phyloP scores from a whole-genome alignment of 2,888 invertebrate species.

The Ferrisia virgata region DNA sequence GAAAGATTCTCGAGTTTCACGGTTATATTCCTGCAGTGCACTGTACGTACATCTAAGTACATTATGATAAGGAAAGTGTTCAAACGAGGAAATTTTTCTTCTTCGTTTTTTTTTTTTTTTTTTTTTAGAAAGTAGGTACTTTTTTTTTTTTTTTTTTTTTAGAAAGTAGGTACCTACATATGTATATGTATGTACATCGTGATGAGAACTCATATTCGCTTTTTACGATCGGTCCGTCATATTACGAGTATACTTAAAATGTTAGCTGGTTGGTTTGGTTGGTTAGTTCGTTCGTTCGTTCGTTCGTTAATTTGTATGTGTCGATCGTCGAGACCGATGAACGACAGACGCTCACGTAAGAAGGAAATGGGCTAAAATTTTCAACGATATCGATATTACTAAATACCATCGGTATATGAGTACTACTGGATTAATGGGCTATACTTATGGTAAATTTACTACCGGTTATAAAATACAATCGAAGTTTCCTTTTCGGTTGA shows the following conservation, averaged over 20 bases:
- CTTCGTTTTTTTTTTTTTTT: not conserved
- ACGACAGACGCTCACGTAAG: not conserved
- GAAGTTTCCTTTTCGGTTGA: conserved; percentile 19
- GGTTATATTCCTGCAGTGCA: not conserved
- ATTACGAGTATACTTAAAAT: too few relatives aligned
- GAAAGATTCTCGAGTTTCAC: not conserved
- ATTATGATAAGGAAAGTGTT: not conserved
- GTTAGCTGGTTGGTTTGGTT: too few relatives aligned
- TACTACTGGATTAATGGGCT: not conserved
- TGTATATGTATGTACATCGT: too few relatives aligned
- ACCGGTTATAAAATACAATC: not conserved
- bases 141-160: too few relatives aligned
- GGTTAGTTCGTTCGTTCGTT: too few relatives aligned
- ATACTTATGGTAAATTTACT: not conserved
- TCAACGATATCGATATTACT: not conserved
- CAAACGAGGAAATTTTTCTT: not conserved
- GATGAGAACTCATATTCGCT: not conserved
- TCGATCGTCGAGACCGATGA: not conserved
- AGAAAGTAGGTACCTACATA: too few relatives aligned
- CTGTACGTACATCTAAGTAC: not conserved
- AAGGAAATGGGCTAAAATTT: not conserved
- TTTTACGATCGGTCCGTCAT: not conserved
- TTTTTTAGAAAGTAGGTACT: not conserved
- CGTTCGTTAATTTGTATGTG: not conserved
- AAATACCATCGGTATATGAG: too few relatives aligned